phyloP scores from a whole-genome alignment of 2,797 vertebrate species.

The Tragopan temminckii region DNA sequence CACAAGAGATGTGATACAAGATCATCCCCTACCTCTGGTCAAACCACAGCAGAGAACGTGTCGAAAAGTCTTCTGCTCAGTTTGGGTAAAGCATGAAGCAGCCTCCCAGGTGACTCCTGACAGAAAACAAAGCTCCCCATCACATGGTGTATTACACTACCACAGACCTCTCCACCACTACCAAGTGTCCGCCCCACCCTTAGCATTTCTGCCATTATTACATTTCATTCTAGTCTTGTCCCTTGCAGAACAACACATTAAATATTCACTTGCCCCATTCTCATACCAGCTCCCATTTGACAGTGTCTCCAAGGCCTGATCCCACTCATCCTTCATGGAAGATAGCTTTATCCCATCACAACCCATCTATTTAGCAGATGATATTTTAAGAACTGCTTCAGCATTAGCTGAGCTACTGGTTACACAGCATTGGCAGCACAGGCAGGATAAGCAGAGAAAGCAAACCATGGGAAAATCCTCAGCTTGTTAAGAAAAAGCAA shows the following conservation, averaged over 20 bases:
- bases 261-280: background rate
- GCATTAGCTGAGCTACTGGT: background rate
- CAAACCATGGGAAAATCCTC: background rate
- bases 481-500: background rate
- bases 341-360: background rate
- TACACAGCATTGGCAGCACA: background rate
- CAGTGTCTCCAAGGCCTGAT: background rate
- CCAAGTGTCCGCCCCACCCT: background rate
- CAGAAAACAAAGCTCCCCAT: background rate
- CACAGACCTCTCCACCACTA: background rate
- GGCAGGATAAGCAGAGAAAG: background rate
- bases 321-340: background rate
- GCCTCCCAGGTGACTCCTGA: rapidly evolving
- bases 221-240: background rate
- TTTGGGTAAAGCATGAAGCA: rapidly evolving
- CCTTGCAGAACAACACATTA: rapidly evolving
- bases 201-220: background rate
- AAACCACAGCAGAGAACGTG: rapidly evolving
- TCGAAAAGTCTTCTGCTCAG: rapidly evolving
- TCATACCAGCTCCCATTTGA: background rate
- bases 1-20: rapidly evolving
- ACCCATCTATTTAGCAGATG: background rate
- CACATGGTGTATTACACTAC: rapidly evolving
- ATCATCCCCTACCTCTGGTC: rapidly evolving
- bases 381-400: background rate